Base-by-base conservation (phyloP, 1,140 invertebrate species). In the Goniozus legneri region DNA sequence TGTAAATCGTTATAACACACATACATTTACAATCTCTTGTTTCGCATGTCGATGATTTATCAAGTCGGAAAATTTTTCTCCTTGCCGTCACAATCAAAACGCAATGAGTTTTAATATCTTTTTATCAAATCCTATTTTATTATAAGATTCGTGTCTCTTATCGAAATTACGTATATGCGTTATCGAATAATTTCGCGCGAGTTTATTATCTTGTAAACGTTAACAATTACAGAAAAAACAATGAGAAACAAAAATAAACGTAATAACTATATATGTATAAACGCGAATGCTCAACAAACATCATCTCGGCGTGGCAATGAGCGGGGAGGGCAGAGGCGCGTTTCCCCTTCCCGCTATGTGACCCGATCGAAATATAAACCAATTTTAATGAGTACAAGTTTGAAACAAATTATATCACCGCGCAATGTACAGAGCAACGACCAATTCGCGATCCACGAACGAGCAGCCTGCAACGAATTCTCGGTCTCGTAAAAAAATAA, bases 21-120 rank as follows among this genome's bases (percentile, higher is more conserved):
- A 70, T 72, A 71, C 73, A 73, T 73, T 58, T 65, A 73, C 66
- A 67, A 65, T 64, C 54, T 59, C 53, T n/a, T n/a, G n/a, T n/a
- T n/a, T n/a, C n/a, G n/a, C n/a, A n/a, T n/a, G n/a, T n/a, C n/a
- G n/a, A n/a, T n/a, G n/a, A n/a, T n/a, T n/a, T n/a, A n/a, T n/a
- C n/a, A n/a, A n/a, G 47, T 50, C 50, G n/a, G 37, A 34, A 43
- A 38, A 38, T 30, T 27, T 8, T 38, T 53, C 39, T 35, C 40
- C 22, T 38, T 47, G 24, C 15, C 48, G 36, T n/a, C n/a, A n/a
- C n/a, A n/a, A n/a, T n/a, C n/a, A n/a, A n/a, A n/a, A n/a, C n/a
- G n/a, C n/a, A n/a, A n/a, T n/a, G n/a, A n/a, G n/a, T n/a, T n/a
- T n/a, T n/a, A n/a, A n/a, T n/a, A n/a, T n/a, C n/a, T n/a, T n/a